Percentiles rank a stretch among this genome's conserved stretches.
Conservation (phyloP, 2,113 vertebrate species). For the Catagonus wagneri region DNA sequence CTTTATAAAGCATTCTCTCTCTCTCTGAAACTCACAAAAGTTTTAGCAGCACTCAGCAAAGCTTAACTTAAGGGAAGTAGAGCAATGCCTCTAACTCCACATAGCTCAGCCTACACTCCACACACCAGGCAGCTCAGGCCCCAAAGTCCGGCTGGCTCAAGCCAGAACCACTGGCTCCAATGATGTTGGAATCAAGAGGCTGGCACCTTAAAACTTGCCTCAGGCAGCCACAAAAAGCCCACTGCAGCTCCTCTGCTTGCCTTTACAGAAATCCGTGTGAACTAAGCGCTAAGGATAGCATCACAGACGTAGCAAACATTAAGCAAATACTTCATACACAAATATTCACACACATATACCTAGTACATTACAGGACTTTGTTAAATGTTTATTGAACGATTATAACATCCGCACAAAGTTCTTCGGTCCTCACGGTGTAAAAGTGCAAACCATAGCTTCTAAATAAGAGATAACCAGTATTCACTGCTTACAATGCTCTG, state of each 20-base stretch:
- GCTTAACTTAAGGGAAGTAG: background rate
- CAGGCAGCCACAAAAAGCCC: background rate
- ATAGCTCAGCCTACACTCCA: background rate
- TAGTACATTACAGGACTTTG: background rate
- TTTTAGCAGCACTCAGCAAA: background rate
- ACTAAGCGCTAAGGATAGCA: background rate
- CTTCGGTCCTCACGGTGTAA: background rate
- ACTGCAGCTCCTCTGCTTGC: background rate
- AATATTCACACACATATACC: background rate
- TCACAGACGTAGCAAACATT: background rate
- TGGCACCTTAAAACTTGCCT: background rate
- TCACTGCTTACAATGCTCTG: background rate
- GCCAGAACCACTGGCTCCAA: background rate
- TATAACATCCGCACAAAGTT: background rate
- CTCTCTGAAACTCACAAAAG: background rate
- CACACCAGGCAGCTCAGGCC: background rate
- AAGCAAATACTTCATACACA: background rate
- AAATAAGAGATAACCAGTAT: background rate
- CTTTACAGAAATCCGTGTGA: background rate
- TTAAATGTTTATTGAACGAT: background rate
- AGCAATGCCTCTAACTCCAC: background rate
- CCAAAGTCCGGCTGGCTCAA: background rate
- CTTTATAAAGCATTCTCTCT: background rate
- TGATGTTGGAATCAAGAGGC: background rate
- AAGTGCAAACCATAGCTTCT: background rate